Conservation (phyloP, 2,113 vertebrate genomes). For the Protomyctophum bolini region DNA sequence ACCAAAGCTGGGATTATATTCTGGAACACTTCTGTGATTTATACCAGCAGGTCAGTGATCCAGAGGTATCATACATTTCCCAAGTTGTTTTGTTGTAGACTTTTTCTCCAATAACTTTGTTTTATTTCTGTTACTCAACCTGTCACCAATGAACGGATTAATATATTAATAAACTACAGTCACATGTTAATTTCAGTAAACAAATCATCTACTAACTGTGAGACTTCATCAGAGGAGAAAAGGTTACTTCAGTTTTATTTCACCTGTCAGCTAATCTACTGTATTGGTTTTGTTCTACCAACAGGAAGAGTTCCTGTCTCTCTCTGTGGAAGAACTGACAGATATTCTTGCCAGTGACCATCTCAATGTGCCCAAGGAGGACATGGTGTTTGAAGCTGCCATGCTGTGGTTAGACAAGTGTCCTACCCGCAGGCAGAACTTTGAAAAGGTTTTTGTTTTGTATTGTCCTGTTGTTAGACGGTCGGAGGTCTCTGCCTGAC, state of each 20-base stretch:
- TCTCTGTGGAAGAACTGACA: constrained; percentile 80
- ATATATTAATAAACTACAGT: too few relatives aligned
- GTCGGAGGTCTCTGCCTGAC: too few relatives aligned
- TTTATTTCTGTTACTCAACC: background rate
- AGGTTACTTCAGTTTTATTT: too few relatives aligned
- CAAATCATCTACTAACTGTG: too few relatives aligned
- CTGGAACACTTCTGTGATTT: constrained; percentile 78
- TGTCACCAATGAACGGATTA: background rate
- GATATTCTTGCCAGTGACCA: constrained; percentile 81
- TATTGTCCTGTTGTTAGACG: too few relatives aligned
- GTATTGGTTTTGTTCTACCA: background rate
- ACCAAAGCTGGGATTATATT: constrained; percentile 79
- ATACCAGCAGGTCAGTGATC: constrained; percentile 71
- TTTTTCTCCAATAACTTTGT: background rate
- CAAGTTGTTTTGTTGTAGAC: background rate
- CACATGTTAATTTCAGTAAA: too few relatives aligned
- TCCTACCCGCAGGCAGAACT: constrained; percentile 72
- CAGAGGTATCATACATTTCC: background rate
- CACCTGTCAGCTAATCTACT: too few relatives aligned
- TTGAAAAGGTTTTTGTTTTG: constrained; percentile 75
- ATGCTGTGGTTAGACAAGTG: constrained; percentile 80
- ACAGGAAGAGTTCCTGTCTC: constrained; percentile 82
- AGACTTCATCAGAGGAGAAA: too few relatives aligned
- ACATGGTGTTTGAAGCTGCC: constrained; percentile 80
- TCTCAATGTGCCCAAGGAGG: constrained; percentile 78